phyloP scores from a whole-genome alignment of 2,797 vertebrate species.

The Avahi laniger region DNA sequence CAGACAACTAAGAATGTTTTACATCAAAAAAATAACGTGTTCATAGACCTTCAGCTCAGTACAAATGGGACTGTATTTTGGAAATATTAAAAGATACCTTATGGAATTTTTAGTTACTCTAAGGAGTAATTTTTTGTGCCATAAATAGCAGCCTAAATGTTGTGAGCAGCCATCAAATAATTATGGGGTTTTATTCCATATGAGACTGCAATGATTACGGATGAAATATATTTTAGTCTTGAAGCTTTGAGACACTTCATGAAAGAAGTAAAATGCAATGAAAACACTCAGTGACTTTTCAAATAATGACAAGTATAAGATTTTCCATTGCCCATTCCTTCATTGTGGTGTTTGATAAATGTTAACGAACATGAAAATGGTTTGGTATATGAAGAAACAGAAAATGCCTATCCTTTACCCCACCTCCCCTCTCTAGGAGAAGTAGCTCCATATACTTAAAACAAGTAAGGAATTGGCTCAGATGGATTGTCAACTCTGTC shows the following conservation, averaged over 20 bases:
- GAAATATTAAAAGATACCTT: slow-evolving; percentile 24
- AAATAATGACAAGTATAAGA: slow-evolving; percentile 46
- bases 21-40: neutral
- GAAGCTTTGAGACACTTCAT: slow-evolving; percentile 15
- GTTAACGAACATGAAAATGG: neutral
- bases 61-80: slow-evolving; percentile 8
- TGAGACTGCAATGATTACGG: neutral
- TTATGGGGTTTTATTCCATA: slow-evolving; percentile 29
- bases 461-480: slow-evolving; percentile 54
- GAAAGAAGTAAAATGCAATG: slow-evolving; percentile 47
- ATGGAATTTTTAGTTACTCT: slow-evolving; percentile 12
- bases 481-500: slow-evolving; percentile 44
- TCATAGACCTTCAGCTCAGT: neutral
- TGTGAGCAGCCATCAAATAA: slow-evolving; percentile 47
- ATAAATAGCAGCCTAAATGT: slow-evolving; percentile 25
- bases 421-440: neutral
- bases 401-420: neutral
- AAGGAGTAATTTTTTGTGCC: slow-evolving; percentile 40
- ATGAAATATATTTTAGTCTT: slow-evolving; percentile 51
- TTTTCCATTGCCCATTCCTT: neutral
- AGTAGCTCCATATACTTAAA: slow-evolving; percentile 55
- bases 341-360: slow-evolving; percentile 2
- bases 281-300: slow-evolving; percentile 43
- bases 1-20: neutral
- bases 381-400: slow-evolving; percentile 41